Conservation (phyloP, 64 coral and sea anemone genomes). For the Trachythela sp. region DNA sequence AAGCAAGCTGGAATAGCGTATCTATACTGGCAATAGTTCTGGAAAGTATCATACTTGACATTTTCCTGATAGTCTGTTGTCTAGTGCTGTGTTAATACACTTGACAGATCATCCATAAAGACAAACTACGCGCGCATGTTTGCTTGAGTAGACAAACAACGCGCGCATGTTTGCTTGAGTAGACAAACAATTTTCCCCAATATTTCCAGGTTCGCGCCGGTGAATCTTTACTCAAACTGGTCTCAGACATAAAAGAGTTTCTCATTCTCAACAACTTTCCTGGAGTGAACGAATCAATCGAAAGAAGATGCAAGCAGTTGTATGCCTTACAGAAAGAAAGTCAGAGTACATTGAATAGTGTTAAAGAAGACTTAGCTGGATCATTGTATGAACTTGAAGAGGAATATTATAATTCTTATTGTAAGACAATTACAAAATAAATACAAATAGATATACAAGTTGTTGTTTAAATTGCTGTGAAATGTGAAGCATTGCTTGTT, state of each 20-base stretch:
- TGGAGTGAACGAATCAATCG: constrained; percentile 83
- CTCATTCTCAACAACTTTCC: constrained; percentile 97
- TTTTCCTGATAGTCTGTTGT: no score
- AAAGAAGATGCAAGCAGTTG: constrained; percentile 58
- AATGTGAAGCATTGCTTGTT: no score
- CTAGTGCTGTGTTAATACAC: no score
- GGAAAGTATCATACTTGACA: no score
- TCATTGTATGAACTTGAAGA: constrained; percentile 78
- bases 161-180: neutral
- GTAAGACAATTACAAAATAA: constrained; percentile 17
- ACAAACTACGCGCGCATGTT: neutral
- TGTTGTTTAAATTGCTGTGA: no score
- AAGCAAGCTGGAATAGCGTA: no score
- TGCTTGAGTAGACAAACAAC: neutral
- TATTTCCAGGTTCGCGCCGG: constrained; percentile 79
- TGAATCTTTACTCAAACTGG: constrained; percentile 90
- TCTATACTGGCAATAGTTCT: no score
- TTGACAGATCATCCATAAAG: neutral
- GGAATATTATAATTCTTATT: constrained; percentile 46
- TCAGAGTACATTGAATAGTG: constrained; percentile 33
- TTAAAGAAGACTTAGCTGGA: constrained; percentile 75
- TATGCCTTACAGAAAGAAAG: constrained; percentile 62
- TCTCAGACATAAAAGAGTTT: constrained; percentile 99
- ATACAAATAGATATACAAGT: neutral
- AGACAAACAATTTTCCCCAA: neutral